Evolutionary conservation across 1,140 invertebrate species (phyloP), one percentile per base, ranked within the genome.

Genomic region (Drosophila sechellia): DNA sequence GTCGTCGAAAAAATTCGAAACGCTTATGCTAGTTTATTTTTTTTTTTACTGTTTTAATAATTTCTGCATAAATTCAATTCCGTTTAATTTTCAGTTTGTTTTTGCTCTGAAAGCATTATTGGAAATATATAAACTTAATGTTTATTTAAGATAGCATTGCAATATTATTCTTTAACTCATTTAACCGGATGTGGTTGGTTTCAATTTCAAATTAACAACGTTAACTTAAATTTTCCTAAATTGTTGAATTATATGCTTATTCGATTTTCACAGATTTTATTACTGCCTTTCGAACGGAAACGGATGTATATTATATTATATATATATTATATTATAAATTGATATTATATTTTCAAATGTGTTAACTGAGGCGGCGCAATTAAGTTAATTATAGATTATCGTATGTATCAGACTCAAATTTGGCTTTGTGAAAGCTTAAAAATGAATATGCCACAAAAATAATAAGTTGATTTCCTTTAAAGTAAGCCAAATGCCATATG

Each of bases 61-160:
- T 13, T 70, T 70, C 64, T 40, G 40, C 27, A 56, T 56, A 70
- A 70, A 56, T 70, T 56, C 13, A 40, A 40, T 69, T 70, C 66
- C 27, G n/a, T 31, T 56, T 56, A 70, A 40, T 20, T 54, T 13
- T 8, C 25, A 20, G 39, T 34, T 15, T 66, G 37, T 15, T 17
- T 15, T 27, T 53, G 10, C 15, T 45, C 20, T 68, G 15, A 1
- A 46, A 34, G 35, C 31, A 46, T 17, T 20, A 46, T 11, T 31
- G 39, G 22, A 66, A 54, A 66, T 13, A 50, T 17, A 15, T 15
- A 20, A 12, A 15, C 13, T 11, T n/a, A 17, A 17, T 15, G 3
- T 15, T 42, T 15, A 31, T 6, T 31, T 31, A 31, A 10, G 31
- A 2, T 10, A 31, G 31, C 31, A 31, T 6, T 31, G 31, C 8